Evolutionary conservation across 2,113 vertebrate species (phyloP).

Genomic region (Lophura nycthemera): DNA sequence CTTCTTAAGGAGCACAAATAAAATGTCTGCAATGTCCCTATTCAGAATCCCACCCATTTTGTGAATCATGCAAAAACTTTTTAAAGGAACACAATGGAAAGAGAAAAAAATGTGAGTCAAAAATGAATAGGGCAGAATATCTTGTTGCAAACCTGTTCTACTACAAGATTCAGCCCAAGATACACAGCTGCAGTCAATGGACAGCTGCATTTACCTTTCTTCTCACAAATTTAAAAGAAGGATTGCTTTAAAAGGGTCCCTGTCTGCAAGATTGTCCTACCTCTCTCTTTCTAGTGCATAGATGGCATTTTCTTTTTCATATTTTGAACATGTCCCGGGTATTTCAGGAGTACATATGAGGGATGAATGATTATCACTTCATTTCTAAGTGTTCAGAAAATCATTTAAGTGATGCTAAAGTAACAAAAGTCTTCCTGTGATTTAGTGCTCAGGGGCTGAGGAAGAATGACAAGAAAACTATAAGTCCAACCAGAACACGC

Average conservation of each 20-base stretch:
- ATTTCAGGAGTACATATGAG: constrained; percentile 27
- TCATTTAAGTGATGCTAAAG: constrained; percentile 48
- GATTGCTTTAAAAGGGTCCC: neutral
- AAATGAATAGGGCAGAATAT: neutral
- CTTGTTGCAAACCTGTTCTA: neutral
- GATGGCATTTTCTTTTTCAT: neutral
- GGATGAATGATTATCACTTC: constrained; percentile 39
- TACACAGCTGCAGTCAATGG: rapidly evolving
- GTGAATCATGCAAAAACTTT: neutral
- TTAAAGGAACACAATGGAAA: neutral
- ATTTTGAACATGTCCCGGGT: constrained; percentile 9
- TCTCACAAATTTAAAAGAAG: neutral
- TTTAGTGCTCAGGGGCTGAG: neutral
- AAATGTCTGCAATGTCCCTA: neutral
- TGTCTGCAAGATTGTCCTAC: neutral
- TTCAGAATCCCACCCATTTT: neutral
- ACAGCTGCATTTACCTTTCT: neutral
- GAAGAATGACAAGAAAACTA: constrained; percentile 44
- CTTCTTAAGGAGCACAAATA: neutral
- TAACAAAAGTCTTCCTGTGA: constrained; percentile 45
- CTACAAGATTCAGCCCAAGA: too few species aligned
- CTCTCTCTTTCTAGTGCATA: neutral
- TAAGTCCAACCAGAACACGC: neutral
- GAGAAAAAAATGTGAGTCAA: neutral
- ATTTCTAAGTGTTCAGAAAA: constrained; percentile 59